Evolutionary conservation across 2,888 invertebrate species (phyloP), one percentile per base, ranked within the genome.

Genomic region (Chesias legatella): DNA sequence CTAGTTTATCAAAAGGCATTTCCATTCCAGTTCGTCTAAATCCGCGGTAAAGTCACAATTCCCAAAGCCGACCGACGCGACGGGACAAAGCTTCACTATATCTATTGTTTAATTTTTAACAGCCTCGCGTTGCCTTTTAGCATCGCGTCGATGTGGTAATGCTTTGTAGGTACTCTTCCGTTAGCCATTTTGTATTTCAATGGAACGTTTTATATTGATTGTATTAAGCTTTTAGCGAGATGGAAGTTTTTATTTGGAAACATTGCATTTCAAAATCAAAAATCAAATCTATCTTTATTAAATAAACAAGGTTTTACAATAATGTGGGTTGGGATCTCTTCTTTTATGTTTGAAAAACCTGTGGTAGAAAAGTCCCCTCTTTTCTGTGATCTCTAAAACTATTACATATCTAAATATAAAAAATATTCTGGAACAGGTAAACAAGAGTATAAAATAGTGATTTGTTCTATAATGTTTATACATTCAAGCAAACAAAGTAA

Each of bases 101-200:
- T 60, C 68, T 63, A 70, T 69, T 70, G 68, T 70, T 62, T 57
- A 63, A 66, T 70, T 70, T 70, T 68, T 67, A 66, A 66, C 67
- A 59, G 60, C 63, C 53, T 48, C 37, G 43, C 33, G 54, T 42
- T n/a, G n/a, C 58, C 43, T 59, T 61, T 66, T 60, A 56, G 56
- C 45, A 41, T 43, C 36, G 30, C 35, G 51, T 31, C 27, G 21
- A 10, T 32, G 39, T 27, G 38, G 43, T 32, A 27, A 30, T 31
- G 46, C 51, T 54, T 64, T 63, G 57, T 64, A 48, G 49, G n/a
- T 28, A 25, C 31, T 7, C 29, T 30, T 38, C 25, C 30, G 35
- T 33, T 25, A 8, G 5, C 28, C 29, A 40, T 29, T 36, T 35
- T 25, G 6, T 28, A 41, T 37, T 42, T 37, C 13, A 17, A 17